phyloP scores from a whole-genome alignment of 2,113 vertebrate genomes.

The Polyodon spathula region DNA sequence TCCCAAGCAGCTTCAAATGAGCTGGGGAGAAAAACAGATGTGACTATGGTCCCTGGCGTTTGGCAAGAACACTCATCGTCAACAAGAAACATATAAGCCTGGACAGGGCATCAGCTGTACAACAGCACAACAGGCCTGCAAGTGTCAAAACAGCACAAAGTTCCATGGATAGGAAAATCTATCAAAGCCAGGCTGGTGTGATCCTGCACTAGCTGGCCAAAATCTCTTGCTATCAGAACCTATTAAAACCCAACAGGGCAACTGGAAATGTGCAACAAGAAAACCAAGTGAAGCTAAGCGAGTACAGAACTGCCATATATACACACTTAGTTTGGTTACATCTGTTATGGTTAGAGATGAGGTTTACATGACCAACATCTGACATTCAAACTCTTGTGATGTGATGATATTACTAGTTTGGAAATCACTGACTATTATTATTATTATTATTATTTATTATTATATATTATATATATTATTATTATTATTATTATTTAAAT shows the following conservation, averaged over 20 bases:
- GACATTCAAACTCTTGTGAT: neutral
- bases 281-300: slow-evolving; percentile 16
- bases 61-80: slow-evolving; percentile 79
- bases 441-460: too few relatives aligned
- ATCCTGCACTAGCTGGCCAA: slow-evolving; percentile 27
- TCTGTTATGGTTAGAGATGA: slow-evolving; percentile 12
- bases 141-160: slow-evolving; percentile 50
- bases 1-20: slow-evolving; percentile 53
- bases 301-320: slow-evolving; percentile 12
- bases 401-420: neutral
- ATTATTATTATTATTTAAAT: too few relatives aligned
- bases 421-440: too few relatives aligned
- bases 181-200: slow-evolving; percentile 39
- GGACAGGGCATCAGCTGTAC: slow-evolving; percentile 83
- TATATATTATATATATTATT: too few relatives aligned
- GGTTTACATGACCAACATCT: slow-evolving; percentile 4
- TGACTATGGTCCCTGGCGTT: slow-evolving; percentile 75
- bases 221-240: slow-evolving; percentile 32
- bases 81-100: slow-evolving; percentile 64
- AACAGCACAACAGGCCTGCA: slow-evolving; percentile 44
- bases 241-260: slow-evolving; percentile 30
- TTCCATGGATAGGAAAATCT: slow-evolving; percentile 34
- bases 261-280: slow-evolving; percentile 42
- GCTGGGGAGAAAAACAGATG: slow-evolving; percentile 70
- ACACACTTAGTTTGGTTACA: neutral